These are phyloP conservation scores for Ephydatia muelleri DNA, from an alignment of 37 sponge, comb jelly and placozoan species.

Conservation along the genomic window DNA sequence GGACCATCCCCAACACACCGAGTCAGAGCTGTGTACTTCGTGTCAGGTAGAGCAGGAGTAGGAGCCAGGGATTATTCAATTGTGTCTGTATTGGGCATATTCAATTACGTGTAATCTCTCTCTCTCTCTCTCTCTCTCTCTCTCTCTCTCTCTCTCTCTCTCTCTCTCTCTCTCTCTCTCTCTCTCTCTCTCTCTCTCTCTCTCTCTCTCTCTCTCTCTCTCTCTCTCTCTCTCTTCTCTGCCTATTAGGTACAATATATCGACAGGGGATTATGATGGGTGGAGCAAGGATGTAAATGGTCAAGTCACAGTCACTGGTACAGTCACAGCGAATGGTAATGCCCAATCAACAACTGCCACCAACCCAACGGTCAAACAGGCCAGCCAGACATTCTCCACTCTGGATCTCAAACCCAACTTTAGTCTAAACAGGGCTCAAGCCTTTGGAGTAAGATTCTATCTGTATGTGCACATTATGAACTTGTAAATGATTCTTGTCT, in stretches of 20 bases:
- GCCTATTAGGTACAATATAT: conserved; percentile 99
- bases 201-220: conserved; percentile 7
- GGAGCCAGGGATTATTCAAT: background rate
- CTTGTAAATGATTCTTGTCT: background rate
- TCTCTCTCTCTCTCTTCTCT: background rate
- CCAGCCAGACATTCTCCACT: conserved; percentile 22
- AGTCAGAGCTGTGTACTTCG: conserved; percentile 91
- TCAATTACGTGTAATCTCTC: background rate
- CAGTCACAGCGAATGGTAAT: background rate
- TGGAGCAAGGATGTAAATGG: conserved; percentile 54
- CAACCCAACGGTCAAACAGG: background rate
- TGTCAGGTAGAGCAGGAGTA: conserved; percentile 44
- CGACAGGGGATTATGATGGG: conserved; percentile 88
- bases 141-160: conserved; percentile 58
- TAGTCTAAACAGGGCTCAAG: background rate
- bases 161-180: conserved; percentile 30
- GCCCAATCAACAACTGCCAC: background rate
- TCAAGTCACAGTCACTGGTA: background rate
- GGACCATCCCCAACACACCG: conserved; percentile 92
- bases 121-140: conserved; percentile 51
- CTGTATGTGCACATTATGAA: background rate
- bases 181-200: conserved; percentile 38
- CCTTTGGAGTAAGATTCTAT: background rate
- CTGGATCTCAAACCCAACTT: conserved; percentile 14
- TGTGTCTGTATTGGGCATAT: background rate